Evolutionary conservation across 2,797 vertebrate genomes (phyloP).

Genomic region (Dendrocincla tyrannina): DNA sequence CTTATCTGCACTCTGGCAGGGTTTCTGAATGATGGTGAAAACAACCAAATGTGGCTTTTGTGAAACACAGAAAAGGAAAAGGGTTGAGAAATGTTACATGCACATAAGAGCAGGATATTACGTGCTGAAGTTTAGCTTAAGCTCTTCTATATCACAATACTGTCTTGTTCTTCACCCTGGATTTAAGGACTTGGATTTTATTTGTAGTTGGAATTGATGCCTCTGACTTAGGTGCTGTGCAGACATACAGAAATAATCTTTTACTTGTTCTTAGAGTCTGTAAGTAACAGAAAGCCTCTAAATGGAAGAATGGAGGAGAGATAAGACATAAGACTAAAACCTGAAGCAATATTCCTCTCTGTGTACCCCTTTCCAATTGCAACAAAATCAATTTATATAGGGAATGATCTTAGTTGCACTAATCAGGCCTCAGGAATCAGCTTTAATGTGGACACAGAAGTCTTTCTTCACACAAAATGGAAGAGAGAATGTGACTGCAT

Average conservation of each 20-base stretch:
- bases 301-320: not conserved
- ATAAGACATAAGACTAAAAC: not conserved
- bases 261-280: not conserved
- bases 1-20: not conserved
- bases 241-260: not conserved
- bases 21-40: not conserved
- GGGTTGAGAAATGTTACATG: not conserved
- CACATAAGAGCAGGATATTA: not conserved
- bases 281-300: not conserved
- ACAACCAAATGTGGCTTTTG: not conserved
- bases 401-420: not conserved
- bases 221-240: not conserved
- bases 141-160: not conserved
- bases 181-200: not conserved
- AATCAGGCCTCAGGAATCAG: not conserved
- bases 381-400: not conserved
- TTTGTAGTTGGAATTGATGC: not conserved
- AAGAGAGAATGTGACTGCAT: not conserved
- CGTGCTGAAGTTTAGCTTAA: not conserved
- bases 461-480: not conserved
- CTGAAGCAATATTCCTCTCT: not conserved
- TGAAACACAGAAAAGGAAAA: not conserved
- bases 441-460: not conserved
- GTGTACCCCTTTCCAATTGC: not conserved
- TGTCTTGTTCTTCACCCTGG: not conserved